phyloP scores from a whole-genome alignment of 2,797 vertebrate genomes.

The Halcyon chelicuti region DNA sequence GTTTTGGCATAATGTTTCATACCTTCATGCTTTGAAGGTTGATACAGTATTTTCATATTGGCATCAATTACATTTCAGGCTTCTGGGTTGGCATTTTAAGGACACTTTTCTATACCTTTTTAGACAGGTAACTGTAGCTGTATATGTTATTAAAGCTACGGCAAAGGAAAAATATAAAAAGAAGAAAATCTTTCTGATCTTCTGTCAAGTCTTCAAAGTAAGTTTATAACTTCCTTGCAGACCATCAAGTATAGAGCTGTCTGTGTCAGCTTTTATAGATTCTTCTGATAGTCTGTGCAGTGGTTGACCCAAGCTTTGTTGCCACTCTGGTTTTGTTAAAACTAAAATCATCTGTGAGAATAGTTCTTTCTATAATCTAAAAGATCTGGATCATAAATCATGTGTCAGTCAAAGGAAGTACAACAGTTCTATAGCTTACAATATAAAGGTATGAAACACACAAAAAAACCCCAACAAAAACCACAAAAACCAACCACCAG shows the following conservation, averaged over 20 bases:
- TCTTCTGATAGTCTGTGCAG: background rate
- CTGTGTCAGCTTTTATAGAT: constrained; percentile 4
- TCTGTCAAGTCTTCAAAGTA: background rate
- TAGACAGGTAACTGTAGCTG: background rate
- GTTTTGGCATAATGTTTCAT: background rate
- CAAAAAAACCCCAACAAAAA: background rate
- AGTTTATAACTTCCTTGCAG: constrained; percentile 4
- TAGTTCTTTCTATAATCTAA: background rate
- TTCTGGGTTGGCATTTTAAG: background rate
- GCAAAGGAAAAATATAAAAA: background rate
- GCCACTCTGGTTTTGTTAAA: background rate
- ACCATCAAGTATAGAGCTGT: background rate
- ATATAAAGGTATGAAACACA: background rate
- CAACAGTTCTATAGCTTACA: background rate
- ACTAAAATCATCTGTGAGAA: background rate
- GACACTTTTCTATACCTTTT: background rate
- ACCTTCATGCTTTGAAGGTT: background rate
- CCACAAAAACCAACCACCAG: background rate
- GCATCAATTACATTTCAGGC: background rate
- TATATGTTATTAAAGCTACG: background rate
- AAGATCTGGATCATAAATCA: background rate
- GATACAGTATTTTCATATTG: background rate
- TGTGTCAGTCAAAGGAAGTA: background rate
- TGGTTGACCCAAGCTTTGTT: constrained; percentile 9
- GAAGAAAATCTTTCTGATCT: background rate